These are phyloP conservation scores for Mycalesis mineus DNA, from an alignment of 2,888 invertebrate genomes.

Conservation along the genomic window DNA sequence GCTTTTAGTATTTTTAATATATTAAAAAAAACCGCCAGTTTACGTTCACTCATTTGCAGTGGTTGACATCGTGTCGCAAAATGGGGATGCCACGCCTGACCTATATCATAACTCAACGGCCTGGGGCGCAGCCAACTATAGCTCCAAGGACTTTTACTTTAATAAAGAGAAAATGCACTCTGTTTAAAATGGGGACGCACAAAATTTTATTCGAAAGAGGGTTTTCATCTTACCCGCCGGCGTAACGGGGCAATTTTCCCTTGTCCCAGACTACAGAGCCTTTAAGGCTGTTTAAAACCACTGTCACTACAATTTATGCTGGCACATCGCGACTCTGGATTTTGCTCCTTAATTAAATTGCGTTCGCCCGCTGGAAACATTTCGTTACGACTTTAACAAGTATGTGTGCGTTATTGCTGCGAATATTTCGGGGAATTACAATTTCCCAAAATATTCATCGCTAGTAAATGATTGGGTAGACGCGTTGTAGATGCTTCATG, in stretches of 20 bases:
- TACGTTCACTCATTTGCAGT: slow-evolving; percentile 23
- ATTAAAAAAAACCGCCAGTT: neutral
- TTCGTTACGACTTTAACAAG: slow-evolving; percentile 5
- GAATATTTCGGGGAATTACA: neutral
- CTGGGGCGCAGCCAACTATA: slow-evolving; percentile 63
- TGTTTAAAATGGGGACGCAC: slow-evolving; percentile 21
- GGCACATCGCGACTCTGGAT: slow-evolving; percentile 4
- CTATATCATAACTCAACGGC: slow-evolving; percentile 55
- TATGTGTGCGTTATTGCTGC: neutral
- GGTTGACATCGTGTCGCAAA: slow-evolving; percentile 42
- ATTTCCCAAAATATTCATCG: neutral
- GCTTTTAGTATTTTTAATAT: neutral
- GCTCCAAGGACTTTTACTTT: slow-evolving; percentile 34
- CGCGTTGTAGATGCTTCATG: neutral
- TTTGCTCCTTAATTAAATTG: slow-evolving; percentile 22
- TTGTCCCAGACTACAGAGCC: slow-evolving; percentile 12
- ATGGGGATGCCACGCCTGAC: slow-evolving; percentile 64
- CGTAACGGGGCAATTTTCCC: slow-evolving; percentile 16
- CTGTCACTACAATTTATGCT: slow-evolving; percentile 22
- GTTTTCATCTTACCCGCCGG: slow-evolving; percentile 15
- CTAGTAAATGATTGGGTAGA: neutral
- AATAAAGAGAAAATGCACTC: slow-evolving; percentile 30
- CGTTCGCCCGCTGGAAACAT: slow-evolving; percentile 1
- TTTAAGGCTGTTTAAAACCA: slow-evolving; percentile 20
- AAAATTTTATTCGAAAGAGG: slow-evolving; percentile 13